These are phyloP conservation scores for Drosophila merina DNA, from an alignment of 2,888 invertebrate species.

Conservation along the genomic window DNA sequence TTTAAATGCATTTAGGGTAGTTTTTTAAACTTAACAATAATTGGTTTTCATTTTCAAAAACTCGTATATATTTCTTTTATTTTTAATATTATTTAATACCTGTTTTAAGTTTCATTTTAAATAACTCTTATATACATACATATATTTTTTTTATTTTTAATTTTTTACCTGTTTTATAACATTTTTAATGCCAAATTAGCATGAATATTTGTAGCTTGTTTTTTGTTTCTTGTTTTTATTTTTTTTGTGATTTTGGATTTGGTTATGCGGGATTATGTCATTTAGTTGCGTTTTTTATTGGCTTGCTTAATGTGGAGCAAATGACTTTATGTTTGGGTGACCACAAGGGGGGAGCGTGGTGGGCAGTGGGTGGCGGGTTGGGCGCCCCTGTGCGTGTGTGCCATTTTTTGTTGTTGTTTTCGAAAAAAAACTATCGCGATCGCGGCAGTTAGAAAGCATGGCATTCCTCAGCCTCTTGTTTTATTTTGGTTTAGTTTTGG, in stretches of 20 bases:
- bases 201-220: constrained; percentile 24
- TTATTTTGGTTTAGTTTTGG: constrained; percentile 20
- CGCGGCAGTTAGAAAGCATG: constrained; percentile 71
- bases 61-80: too few species aligned
- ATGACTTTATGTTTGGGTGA: neutral
- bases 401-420: constrained; percentile 1
- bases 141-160: too few species aligned
- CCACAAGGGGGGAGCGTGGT: too few species aligned
- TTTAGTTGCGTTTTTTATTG: constrained; percentile 37
- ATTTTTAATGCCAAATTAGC: neutral
- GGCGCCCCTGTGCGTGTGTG: constrained; percentile 15
- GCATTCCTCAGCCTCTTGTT: constrained; percentile 45
- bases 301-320: constrained; percentile 15
- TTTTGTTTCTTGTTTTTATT: neutral
- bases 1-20: too few species aligned
- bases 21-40: too few species aligned
- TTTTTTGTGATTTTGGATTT: too few species aligned
- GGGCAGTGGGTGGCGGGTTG: neutral
- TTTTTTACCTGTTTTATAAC: too few species aligned
- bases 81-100: too few species aligned
- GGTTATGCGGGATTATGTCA: constrained; percentile 64
- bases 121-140: too few species aligned
- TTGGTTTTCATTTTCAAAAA: too few species aligned
- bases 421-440: constrained; percentile 47
- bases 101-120: too few species aligned